Base-by-base conservation (phyloP, 2,113 vertebrate species). In the Pomatorhinus ruficollis region DNA sequence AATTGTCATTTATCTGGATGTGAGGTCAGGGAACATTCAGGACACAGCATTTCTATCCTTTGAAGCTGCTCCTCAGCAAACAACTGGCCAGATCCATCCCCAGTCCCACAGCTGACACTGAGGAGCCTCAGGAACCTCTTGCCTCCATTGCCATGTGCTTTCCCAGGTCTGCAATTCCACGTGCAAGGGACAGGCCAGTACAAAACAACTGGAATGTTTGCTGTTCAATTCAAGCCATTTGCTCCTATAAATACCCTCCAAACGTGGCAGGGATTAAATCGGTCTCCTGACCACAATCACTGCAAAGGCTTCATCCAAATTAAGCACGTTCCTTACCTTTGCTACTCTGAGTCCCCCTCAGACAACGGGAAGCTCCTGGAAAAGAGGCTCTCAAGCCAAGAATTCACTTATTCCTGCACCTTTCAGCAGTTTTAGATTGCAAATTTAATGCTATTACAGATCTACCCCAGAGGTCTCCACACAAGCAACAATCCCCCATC, bases 71-170 rank as follows among this genome's bases (percentile, higher is more conserved):
- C 37, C 53, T 72, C 45, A 30, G 30, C 35, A 71, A 63, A 45
- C 4, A 53, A 25, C 17, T 45, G 56, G 4, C 3, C 39, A 42
- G 44, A 47, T 33, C 37, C 63, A n/a, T 24, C 30, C 33, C 64
- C 72, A 75, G 6, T 5, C 16, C 28, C 52, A 5, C 0, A 19
- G 72, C 47, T 31, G 50, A 18, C 17, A 17, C 9, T 0, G 2
- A 76, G 70, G 27, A 83, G 40, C 76, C n/a, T 52, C 68, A 23
- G 68, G 40, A 53, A 20, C 19, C 33, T 45, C 53, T 15, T 47
- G 22, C 57, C 47, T 4, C 3, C 6, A 0, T 0, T n/a, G 23
- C 5, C 72, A 9, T 0, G 5, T 12, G 63, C 15, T 59, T 60
- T 30, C 33, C 50, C 78, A 45, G n/a, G 12, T 23, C 71, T 53